phyloP scores from a whole-genome alignment of 1,140 invertebrate species.

The Armadillidium nasatum region DNA sequence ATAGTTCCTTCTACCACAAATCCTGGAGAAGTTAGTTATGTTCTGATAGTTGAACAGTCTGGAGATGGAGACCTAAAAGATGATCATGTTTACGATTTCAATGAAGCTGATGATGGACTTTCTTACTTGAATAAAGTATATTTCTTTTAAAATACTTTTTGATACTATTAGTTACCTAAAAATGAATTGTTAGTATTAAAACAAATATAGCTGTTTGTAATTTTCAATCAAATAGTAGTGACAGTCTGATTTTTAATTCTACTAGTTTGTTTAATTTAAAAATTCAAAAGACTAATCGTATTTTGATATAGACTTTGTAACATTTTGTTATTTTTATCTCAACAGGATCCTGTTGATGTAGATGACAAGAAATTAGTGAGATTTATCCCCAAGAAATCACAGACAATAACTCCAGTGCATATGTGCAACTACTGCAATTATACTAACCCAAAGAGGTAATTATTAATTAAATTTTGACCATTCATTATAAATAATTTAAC shows the following conservation, averaged over 20 bases:
- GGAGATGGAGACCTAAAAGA: slow-evolving; percentile 49
- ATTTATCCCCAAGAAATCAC: slow-evolving; percentile 64
- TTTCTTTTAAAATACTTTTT: background rate
- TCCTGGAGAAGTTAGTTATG: slow-evolving; percentile 78
- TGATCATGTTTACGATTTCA: slow-evolving; percentile 56
- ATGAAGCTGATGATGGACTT: slow-evolving; percentile 57
- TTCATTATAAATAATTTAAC: too few relatives aligned
- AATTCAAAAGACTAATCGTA: too few relatives aligned
- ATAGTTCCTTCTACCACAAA: slow-evolving; percentile 75
- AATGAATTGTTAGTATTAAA: background rate
- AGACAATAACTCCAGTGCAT: slow-evolving; percentile 64
- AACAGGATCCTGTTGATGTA: slow-evolving; percentile 54
- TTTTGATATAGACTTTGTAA: too few relatives aligned
- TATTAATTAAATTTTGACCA: too few relatives aligned
- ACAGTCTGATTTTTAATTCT: too few relatives aligned
- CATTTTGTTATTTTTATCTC: too few relatives aligned
- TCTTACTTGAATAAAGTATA: slow-evolving; percentile 16
- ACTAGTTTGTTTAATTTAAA: too few relatives aligned
- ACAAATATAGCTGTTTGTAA: background rate
- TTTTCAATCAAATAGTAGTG: slow-evolving; percentile 15
- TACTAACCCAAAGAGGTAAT: slow-evolving; percentile 71
- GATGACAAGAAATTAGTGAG: slow-evolving; percentile 62
- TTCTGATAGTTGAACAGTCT: slow-evolving; percentile 76
- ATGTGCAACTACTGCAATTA: slow-evolving; percentile 89
- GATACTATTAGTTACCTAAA: background rate